Evolutionary conservation across 2,797 vertebrate genomes (phyloP), one percentile per base, ranked within the genome.

Genomic region (Australoheros facetus): DNA sequence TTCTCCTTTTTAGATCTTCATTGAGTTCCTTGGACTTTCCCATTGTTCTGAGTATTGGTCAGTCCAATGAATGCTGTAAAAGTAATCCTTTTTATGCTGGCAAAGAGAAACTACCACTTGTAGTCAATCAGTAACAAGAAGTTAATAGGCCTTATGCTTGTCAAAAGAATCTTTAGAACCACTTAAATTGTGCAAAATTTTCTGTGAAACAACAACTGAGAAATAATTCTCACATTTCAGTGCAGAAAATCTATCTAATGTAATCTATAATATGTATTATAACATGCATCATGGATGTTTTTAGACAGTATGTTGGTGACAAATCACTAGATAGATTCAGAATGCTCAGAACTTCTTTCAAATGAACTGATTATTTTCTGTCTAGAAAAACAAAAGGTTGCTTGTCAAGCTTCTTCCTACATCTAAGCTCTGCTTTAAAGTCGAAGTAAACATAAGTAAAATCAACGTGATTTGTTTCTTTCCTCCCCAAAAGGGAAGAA

Each of bases 391-490:
- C 19, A 28, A 76, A 75, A 37, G 51, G 16, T 56, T 51, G 11
- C 34, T 23, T 53, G 8, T n/a, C 42, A 0, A 62, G 23, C 28
- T 80, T 70, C 57, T 77, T 71, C 54, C 59, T 59, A 30, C 11
- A 53, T 26, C 0, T 42, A n/a, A 64, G 59, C 30, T 19, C 19
- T 72, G n/a, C 28, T 73, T 48, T 30, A 70, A 80, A 59, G 28
- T 7, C 78, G 56, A 82, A 56, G 55, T 75, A 80, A 87, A 86
- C 71, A 73, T 10, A 57, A 75, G 77, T 75, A 59, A 75, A 85
- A 72, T 62, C 13, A 76, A 84, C 83, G 75, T 64, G 76, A 88
- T 91, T 79, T 87, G 81, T 87, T 78, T 56, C 77, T 79, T 89
- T 92, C 59, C 81, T 77, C 57, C 56, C 60, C 81, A 39, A 59